Base-by-base conservation (phyloP, 2,797 vertebrate species). In the Carduelis carduelis region DNA sequence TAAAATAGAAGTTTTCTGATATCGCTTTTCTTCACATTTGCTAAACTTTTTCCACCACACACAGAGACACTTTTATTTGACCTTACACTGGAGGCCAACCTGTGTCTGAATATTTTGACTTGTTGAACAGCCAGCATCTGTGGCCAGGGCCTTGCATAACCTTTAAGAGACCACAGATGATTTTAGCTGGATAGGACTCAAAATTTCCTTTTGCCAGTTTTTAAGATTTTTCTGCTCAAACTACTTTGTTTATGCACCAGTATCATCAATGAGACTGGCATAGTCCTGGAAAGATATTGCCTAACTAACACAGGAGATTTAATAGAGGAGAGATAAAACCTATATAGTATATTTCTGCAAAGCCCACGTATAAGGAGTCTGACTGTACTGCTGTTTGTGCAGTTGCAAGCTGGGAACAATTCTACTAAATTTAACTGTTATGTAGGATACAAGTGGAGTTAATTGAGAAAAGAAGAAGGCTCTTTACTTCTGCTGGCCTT, bases 21-120 rank as follows among this genome's bases (percentile, higher is more conserved):
- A 52, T 64, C 80, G 66, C 20, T 89, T 97, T 92, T 50, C 20
- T 68, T 70, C 61, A 22, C 26, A 53, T 83, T 77, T 89, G 39
- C 63, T 80, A 37, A 68, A 84, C 68, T 57, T 87, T 87, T 60
- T 87, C 53, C 46, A 66, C 78, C 83, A 89, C 91, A 96, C 79
- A 93, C 75, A 96, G 84, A 96, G 53, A 77, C 52, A 77, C 19
- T 86, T 97, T 96, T 89, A 90, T 93, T 90, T 92, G 89, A 87
- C 94, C 55, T 93, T 78, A 68, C 32, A 24, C 32, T 89, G 93
- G 49, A 95, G 49, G 72, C 84, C 80, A 94, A 91, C 49, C 30
- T 82, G 55, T 41, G 34, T 83, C 50, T 86, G 93, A 96, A 90
- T 96, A 84, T 90, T 93, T 83, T 95, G 83, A 72, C 89, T 76